Conservation (phyloP, 2,113 vertebrate species). For the Nyctibius bracteatus region DNA sequence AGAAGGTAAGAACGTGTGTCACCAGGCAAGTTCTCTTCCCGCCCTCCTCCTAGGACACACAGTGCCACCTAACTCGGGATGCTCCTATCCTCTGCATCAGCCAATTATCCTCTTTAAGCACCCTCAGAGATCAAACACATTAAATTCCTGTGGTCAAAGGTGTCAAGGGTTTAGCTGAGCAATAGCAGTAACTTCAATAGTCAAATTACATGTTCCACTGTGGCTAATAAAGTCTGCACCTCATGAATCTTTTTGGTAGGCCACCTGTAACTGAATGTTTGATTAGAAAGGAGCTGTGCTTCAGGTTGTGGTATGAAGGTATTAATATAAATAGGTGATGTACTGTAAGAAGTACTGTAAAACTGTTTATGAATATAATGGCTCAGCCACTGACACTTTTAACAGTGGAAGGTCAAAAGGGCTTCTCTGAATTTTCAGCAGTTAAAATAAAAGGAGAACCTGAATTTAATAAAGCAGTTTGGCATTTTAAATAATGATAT, state of each 20-base stretch:
- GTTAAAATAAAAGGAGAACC: not conserved
- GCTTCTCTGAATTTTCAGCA: not conserved
- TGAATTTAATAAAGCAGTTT: not conserved
- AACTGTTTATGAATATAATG: not conserved
- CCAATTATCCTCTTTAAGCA: conserved; percentile 9
- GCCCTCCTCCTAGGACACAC: not conserved
- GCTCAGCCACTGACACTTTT: not conserved
- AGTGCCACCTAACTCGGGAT: not conserved
- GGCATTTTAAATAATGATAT: not conserved
- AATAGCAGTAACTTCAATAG: not conserved
- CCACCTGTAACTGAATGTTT: not conserved
- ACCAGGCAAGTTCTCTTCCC: not conserved
- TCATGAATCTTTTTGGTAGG: conserved; percentile 30
- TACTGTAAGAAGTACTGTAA: not conserved
- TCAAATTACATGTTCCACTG: not conserved
- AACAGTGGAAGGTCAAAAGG: not conserved
- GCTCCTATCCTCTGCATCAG: not conserved
- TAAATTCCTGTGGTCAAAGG: not conserved
- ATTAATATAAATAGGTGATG: not conserved
- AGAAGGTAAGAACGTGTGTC: not conserved
- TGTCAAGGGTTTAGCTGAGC: not conserved
- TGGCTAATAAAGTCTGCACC: conserved; percentile 19
- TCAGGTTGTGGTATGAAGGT: not conserved
- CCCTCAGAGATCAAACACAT: conserved; percentile 7
- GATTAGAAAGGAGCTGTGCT: not conserved